Percentiles rank a stretch among this genome's conserved stretches.
Conservation (phyloP, 1,140 invertebrate species). For the Stenopsyche tienmushanensis region DNA sequence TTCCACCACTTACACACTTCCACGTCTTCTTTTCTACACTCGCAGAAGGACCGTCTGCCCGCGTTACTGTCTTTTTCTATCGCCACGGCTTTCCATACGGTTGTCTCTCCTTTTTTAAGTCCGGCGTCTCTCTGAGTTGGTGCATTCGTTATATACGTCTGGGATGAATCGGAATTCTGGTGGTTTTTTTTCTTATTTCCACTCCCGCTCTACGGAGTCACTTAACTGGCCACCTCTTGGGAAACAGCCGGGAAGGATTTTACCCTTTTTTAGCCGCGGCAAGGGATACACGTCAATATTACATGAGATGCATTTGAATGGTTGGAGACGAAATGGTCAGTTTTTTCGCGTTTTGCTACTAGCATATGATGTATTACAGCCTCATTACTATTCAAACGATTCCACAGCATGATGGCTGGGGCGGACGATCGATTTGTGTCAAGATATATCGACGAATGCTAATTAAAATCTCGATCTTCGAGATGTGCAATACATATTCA, state of each 20-base stretch:
- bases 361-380: too few species aligned
- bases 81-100: background rate
- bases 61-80: slow-evolving; percentile 19
- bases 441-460: too few species aligned
- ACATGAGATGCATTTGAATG: too few species aligned
- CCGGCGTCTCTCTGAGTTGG: background rate
- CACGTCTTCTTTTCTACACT: slow-evolving; percentile 1
- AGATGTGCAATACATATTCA: too few species aligned
- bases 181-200: slow-evolving; percentile 22
- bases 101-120: slow-evolving; percentile 36
- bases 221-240: slow-evolving; percentile 23
- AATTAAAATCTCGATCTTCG: too few species aligned
- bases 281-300: too few species aligned
- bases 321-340: too few species aligned
- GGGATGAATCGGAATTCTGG: slow-evolving; percentile 39
- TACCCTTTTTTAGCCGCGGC: slow-evolving; percentile 34
- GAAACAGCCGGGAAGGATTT: slow-evolving; percentile 21
- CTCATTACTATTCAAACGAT: too few species aligned
- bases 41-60: background rate
- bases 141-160: slow-evolving; percentile 38
- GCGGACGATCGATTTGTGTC: too few species aligned
- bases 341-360: too few species aligned
- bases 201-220: slow-evolving; percentile 12
- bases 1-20: slow-evolving; percentile 16
- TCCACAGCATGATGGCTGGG: too few species aligned